phyloP scores from a whole-genome alignment of 2,888 invertebrate species.

The Tipula vernalis region DNA sequence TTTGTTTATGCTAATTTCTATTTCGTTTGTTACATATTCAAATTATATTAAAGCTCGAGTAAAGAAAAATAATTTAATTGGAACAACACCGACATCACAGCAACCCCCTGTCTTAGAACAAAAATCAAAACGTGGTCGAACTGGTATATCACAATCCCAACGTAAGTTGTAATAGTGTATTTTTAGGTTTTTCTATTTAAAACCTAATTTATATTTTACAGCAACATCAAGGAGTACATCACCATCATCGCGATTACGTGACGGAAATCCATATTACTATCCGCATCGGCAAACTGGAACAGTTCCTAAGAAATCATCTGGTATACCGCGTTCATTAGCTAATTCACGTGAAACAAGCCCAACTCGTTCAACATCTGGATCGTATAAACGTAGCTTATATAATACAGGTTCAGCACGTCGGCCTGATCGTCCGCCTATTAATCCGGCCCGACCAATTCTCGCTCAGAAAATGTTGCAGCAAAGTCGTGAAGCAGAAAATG shows the following conservation, averaged over 20 bases:
- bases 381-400: conserved; percentile 18
- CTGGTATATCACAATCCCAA: conserved; percentile 83
- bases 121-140: conserved; percentile 45
- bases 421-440: conserved; percentile 41
- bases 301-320: conserved; percentile 53
- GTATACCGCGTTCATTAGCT: conserved; percentile 55
- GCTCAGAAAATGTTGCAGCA: conserved; percentile 76
- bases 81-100: conserved; percentile 20
- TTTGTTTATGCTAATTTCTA: not conserved
- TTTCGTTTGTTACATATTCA: not conserved
- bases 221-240: conserved; percentile 90
- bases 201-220: conserved; percentile 29
- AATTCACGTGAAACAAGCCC: conserved; percentile 57
- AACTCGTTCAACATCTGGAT: conserved; percentile 35
- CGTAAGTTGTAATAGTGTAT: conserved; percentile 48
- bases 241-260: conserved; percentile 73
- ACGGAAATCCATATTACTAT: conserved; percentile 43
- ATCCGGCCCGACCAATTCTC: conserved; percentile 46
- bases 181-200: not conserved
- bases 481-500: conserved; percentile 76
- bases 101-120: conserved; percentile 39
- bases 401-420: conserved; percentile 27
- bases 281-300: conserved; percentile 35
- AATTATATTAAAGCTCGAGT: conserved; percentile 43
- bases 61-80: conserved; percentile 43